These are phyloP conservation scores for Champsocephalus esox DNA, from an alignment of 2,797 vertebrate species.

Conservation along the genomic window DNA sequence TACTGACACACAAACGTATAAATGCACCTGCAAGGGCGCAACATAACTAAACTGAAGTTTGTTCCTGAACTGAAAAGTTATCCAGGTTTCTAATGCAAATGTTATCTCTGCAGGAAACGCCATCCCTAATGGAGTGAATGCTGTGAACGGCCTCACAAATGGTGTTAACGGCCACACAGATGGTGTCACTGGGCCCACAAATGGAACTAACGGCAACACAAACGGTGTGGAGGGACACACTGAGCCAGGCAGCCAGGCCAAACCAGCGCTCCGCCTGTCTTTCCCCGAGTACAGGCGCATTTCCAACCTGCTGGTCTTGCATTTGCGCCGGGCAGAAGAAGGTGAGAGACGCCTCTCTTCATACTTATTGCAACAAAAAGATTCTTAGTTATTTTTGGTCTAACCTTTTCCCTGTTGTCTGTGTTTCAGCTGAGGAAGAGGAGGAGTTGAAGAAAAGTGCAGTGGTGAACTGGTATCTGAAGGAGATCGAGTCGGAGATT, in stretches of 20 bases:
- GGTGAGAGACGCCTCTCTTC: slow-evolving; percentile 73
- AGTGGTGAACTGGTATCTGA: slow-evolving; percentile 98
- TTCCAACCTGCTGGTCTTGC: slow-evolving; percentile 95
- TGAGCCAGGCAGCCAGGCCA: slow-evolving; percentile 76
- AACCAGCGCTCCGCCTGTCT: slow-evolving; percentile 89
- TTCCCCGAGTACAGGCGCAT: slow-evolving; percentile 94
- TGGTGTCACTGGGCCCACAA: slow-evolving; percentile 44
- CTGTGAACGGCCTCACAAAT: too few relatives aligned
- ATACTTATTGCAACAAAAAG: too few relatives aligned
- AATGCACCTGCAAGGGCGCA: not conserved
- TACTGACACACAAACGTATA: slow-evolving; percentile 12
- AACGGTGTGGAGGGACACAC: slow-evolving; percentile 80
- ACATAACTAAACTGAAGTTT: not conserved
- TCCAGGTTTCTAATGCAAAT: not conserved
- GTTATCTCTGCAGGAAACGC: slow-evolving; percentile 79
- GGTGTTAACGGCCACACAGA: slow-evolving; percentile 66
- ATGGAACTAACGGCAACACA: slow-evolving; percentile 77
- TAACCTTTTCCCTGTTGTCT: not conserved
- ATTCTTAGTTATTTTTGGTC: not conserved
- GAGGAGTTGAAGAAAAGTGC: slow-evolving; percentile 91
- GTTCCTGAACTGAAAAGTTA: not conserved
- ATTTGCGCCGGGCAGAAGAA: slow-evolving; percentile 92
- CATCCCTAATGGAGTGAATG: slow-evolving; percentile 83
- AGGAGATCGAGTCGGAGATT: slow-evolving; percentile 98
- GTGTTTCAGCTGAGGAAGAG: slow-evolving; percentile 90